Evolutionary conservation across 2,113 vertebrate genomes (phyloP).

Genomic region (Dasypus novemcinctus): DNA sequence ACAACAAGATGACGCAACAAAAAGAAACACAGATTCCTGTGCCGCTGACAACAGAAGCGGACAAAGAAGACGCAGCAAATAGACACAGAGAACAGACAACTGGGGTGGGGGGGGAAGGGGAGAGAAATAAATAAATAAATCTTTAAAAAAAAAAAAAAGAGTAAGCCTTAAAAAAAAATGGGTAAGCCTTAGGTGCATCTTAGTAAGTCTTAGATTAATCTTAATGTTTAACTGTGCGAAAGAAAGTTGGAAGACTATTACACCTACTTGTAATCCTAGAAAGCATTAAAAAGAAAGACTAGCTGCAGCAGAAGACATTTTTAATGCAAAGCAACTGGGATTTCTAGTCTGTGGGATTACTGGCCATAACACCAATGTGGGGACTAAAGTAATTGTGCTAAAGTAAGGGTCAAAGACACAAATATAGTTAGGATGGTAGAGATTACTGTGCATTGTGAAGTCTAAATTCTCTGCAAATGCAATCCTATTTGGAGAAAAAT

Average conservation of each 20-base stretch:
- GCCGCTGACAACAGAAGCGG: too few species aligned
- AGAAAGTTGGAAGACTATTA: neutral
- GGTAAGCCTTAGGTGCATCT: neutral
- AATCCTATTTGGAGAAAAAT: neutral
- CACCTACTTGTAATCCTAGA: neutral
- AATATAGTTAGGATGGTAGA: neutral
- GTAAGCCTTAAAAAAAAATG: too few species aligned
- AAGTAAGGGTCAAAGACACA: neutral
- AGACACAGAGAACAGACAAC: too few species aligned
- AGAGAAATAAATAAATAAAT: too few species aligned
- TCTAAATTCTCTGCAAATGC: neutral
- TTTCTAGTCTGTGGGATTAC: neutral
- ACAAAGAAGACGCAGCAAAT: too few species aligned
- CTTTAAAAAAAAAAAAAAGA: too few species aligned
- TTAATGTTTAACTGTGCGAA: neutral
- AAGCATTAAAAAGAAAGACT: neutral
- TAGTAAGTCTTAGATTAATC: too few species aligned
- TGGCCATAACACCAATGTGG: neutral
- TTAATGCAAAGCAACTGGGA: neutral
- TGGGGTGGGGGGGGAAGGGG: too few species aligned
- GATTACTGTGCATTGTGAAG: neutral
- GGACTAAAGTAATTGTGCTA: neutral
- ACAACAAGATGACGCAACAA: too few species aligned
- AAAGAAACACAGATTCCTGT: too few species aligned
- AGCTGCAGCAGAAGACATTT: neutral